Evolutionary conservation across 2,113 vertebrate genomes (phyloP).

Genomic region (Tympanuchus pallidicinctus): DNA sequence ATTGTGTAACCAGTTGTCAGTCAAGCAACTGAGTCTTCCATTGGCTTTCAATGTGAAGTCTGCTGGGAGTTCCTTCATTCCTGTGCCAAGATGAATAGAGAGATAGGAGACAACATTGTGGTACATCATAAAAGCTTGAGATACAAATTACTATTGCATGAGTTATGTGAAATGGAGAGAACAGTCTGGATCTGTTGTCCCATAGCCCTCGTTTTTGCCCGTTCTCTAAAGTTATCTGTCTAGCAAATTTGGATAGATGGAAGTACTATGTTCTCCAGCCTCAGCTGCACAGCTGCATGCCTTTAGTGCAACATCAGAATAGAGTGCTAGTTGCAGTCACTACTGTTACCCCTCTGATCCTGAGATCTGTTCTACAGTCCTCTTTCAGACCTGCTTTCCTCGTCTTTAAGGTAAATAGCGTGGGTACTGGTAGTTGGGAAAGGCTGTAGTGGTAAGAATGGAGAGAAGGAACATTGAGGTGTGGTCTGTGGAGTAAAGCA

Average conservation of each 20-base stretch:
- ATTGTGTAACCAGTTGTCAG: not conserved
- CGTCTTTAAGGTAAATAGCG: accelerated
- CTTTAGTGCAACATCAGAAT: not conserved
- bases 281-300: not conserved
- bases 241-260: not conserved
- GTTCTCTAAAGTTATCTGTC: not conserved
- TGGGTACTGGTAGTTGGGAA: not conserved
- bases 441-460: not conserved
- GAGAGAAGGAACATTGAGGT: not conserved
- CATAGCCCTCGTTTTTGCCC: not conserved
- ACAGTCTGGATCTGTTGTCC: not conserved
- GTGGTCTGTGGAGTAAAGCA: not conserved
- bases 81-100: not conserved
- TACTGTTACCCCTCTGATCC: not conserved
- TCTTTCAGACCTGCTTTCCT: not conserved
- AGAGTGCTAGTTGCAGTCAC: not conserved
- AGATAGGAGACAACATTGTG: not conserved
- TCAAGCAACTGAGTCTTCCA: not conserved
- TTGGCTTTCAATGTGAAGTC: not conserved
- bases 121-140: not conserved
- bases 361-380: not conserved
- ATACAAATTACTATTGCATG: not conserved
- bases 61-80: not conserved
- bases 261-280: accelerated
- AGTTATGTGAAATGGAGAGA: not conserved